Evolutionary conservation across 2,113 vertebrate species (phyloP), one percentile per base, ranked within the genome.

Genomic region (Bucco capensis): DNA sequence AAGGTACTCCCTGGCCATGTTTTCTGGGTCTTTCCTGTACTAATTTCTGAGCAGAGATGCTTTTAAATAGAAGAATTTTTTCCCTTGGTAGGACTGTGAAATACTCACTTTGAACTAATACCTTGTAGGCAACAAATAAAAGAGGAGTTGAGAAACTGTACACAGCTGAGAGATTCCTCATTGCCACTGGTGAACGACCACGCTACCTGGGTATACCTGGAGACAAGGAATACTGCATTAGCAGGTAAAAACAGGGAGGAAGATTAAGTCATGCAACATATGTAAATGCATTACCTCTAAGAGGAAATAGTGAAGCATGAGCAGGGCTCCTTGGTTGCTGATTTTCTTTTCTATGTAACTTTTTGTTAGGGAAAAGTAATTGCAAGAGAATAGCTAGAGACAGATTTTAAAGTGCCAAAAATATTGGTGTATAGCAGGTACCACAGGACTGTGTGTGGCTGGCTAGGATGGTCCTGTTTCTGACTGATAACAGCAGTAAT

Each of bases 181-280:
- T 98, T 50, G 98, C 98, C 35, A 98, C 98, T 6, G 98, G 98
- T 77, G 98, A 98, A 86, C 96, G 97, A 35, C 98, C 98, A 6
- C 97, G 97, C 23, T 98, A 98, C 85, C 89, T 96, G 78, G 97
- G 90, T 49, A 93, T 98, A 83, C 97, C 97, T 28, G 98, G 98
- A 46, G 98, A 98, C 90, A 97, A 86, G 72, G 97, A 99, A 40
- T 97, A 97, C 92, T 98, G 98, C 94, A 97, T 98, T 75, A 99
- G 97, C 97, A 98, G 98, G 98, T 98, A 83, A 97, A 73, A 74
- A 2, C 31, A 24, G 27, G 5, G 31, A 54, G 28, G 24, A 89
- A 33, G 60, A n/a, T 30, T 27, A n/a, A 72, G n/a, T 44, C 10
- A 44, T 62, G 75, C 3, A 25, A 51, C 2, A 0, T 38, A 10